Percentiles rank a stretch among this genome's conserved stretches.
These are phyloP conservation scores for Bettongia penicillata DNA, from an alignment of 2,113 vertebrate genomes.

Conservation along the genomic window DNA sequence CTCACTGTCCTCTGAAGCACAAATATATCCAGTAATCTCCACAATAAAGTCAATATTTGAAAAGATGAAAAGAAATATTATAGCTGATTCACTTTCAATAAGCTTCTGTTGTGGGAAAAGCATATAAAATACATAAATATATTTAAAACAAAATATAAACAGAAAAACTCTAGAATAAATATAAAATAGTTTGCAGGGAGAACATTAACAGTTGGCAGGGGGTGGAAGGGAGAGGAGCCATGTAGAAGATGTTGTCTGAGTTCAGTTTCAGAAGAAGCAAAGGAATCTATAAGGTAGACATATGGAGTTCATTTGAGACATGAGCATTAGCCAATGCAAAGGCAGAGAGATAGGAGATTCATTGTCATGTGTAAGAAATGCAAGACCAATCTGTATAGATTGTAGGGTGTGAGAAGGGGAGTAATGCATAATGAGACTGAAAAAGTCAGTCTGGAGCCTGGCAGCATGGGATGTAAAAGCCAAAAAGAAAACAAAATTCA, in stretches of 20 bases:
- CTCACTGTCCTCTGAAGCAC: constrained; percentile 16
- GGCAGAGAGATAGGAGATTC: neutral
- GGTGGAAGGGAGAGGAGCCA: neutral
- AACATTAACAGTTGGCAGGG: neutral
- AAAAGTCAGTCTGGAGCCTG: neutral
- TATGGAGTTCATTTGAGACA: neutral
- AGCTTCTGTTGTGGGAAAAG: neutral
- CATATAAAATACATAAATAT: neutral
- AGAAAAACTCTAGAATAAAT: neutral
- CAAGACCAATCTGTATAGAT: neutral
- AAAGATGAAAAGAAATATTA: neutral
- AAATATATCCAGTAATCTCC: neutral
- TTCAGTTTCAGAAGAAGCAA: neutral
- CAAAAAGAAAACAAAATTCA: neutral
- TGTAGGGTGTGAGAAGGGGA: neutral
- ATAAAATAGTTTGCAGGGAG: neutral
- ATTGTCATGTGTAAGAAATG: neutral
- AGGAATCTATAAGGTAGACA: neutral
- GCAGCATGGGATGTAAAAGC: neutral
- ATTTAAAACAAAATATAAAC: neutral
- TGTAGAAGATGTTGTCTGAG: neutral
- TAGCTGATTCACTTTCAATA: neutral
- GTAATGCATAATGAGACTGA: no score
- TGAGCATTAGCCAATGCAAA: neutral
- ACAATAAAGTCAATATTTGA: neutral